phyloP scores from a whole-genome alignment of 2,888 invertebrate species.

The Marasmarcha lunaedactyla region DNA sequence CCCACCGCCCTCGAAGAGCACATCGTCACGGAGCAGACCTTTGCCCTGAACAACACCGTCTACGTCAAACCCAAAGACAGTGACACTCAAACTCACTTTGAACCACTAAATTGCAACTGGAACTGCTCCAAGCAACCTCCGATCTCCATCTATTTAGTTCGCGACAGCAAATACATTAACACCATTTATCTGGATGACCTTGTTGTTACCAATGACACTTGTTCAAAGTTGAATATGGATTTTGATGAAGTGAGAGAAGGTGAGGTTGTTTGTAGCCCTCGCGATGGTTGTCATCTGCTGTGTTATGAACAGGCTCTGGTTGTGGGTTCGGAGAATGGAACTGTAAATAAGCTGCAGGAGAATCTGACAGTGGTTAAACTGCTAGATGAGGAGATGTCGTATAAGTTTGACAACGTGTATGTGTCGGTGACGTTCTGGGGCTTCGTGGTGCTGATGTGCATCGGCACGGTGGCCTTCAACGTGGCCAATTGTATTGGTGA shows the following conservation, averaged over 20 bases:
- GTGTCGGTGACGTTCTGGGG: slow-evolving; percentile 76
- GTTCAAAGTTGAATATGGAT: slow-evolving; percentile 43
- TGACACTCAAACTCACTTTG: slow-evolving; percentile 19
- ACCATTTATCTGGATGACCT: slow-evolving; percentile 36
- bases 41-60: slow-evolving; percentile 46
- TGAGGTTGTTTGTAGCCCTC: slow-evolving; percentile 34
- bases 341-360: slow-evolving; percentile 16
- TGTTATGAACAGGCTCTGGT: slow-evolving; percentile 38
- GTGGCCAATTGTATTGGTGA: slow-evolving; percentile 90
- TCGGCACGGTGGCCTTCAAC: slow-evolving; percentile 84
- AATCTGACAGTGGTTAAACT: slow-evolving; percentile 8
- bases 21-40: slow-evolving; percentile 34
- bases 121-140: slow-evolving; percentile 29
- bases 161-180: slow-evolving; percentile 18
- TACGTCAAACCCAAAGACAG: slow-evolving; percentile 26
- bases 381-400: slow-evolving; percentile 7
- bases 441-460: slow-evolving; percentile 77
- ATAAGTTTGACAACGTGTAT: slow-evolving; percentile 53
- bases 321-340: slow-evolving; percentile 3
- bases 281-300: slow-evolving; percentile 34
- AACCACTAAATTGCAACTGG: slow-evolving; percentile 50
- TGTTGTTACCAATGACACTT: slow-evolving; percentile 31
- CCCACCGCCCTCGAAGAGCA: slow-evolving; percentile 18
- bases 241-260: slow-evolving; percentile 28
- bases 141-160: slow-evolving; percentile 39